phyloP scores from a whole-genome alignment of 2,113 vertebrate genomes.

The Ivindomyrus marchei region DNA sequence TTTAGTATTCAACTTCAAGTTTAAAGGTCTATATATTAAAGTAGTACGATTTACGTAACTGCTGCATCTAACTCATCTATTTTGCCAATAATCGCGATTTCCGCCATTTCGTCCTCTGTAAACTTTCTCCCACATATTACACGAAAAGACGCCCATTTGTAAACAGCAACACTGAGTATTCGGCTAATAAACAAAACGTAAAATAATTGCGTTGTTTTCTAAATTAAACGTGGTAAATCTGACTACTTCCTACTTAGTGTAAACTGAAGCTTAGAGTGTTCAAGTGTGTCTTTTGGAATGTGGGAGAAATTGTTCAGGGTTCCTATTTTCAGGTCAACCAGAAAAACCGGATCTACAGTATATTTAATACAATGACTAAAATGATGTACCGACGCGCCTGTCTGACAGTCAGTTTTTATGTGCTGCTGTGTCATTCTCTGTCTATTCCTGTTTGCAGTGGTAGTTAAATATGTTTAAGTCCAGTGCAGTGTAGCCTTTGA shows the following conservation, averaged over 20 bases:
- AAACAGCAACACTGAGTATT: neutral
- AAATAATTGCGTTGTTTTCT: neutral
- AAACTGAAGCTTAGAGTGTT: neutral
- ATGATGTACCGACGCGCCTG: conserved; percentile 8
- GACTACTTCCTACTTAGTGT: neutral
- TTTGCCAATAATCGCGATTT: neutral
- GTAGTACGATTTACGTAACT: neutral
- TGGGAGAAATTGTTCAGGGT: neutral
- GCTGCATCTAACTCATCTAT: neutral
- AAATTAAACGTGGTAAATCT: neutral
- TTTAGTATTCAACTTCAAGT: neutral
- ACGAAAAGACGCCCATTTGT: neutral
- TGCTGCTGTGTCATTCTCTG: neutral
- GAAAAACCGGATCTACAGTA: conserved; percentile 8
- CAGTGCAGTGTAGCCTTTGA: neutral
- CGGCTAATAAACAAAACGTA: neutral
- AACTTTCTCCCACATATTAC: neutral
- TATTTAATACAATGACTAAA: conserved; percentile 2
- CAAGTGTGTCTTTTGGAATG: conserved; percentile 4
- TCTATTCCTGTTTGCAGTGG: neutral
- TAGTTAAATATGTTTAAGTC: neutral
- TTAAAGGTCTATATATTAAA: neutral
- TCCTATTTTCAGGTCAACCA: neutral
- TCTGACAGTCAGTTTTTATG: neutral
- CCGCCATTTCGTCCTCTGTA: neutral